phyloP scores from a whole-genome alignment of 2,113 vertebrate species.

The Gobiocypris rarus region DNA sequence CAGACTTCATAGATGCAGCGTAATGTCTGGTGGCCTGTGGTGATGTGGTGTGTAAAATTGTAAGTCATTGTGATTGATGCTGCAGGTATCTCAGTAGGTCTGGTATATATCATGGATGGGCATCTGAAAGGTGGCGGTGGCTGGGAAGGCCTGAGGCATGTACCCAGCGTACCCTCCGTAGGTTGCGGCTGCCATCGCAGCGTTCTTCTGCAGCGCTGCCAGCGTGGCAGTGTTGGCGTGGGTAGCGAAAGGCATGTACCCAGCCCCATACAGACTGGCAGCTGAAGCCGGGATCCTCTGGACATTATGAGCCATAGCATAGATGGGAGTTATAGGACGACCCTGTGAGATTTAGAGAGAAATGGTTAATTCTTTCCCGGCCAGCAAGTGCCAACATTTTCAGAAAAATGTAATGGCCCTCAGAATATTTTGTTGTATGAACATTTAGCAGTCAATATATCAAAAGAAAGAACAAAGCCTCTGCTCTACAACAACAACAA shows the following conservation, averaged over 20 bases:
- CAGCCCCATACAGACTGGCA: conserved; percentile 85
- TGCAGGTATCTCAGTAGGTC: conserved; percentile 82
- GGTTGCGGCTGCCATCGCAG: conserved; percentile 78
- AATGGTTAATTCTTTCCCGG: not conserved
- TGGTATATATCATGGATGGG: conserved; percentile 94
- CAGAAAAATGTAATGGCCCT: too few relatives aligned
- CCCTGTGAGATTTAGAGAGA: conserved; percentile 74
- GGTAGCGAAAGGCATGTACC: conserved; percentile 88
- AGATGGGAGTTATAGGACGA: conserved; percentile 94
- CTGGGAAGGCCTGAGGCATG: conserved; percentile 90
- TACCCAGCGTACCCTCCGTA: conserved; percentile 89
- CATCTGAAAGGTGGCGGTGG: conserved; percentile 86
- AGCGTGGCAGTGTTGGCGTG: conserved; percentile 84
- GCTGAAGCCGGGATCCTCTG: conserved; percentile 87
- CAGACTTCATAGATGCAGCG: not conserved
- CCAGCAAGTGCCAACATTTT: too few relatives aligned
- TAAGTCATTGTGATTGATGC: not conserved
- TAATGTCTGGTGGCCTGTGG: conserved; percentile 5
- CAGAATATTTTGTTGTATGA: too few relatives aligned
- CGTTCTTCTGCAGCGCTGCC: conserved; percentile 95
- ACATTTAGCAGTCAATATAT: too few relatives aligned
- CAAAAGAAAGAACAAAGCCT: too few relatives aligned
- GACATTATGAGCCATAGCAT: conserved; percentile 90
- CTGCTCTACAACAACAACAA: too few relatives aligned
- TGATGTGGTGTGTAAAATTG: not conserved